Evolutionary conservation across 2,797 vertebrate genomes (phyloP), one percentile per base, ranked within the genome.

Genomic region (Loris lydekkerianus): DNA sequence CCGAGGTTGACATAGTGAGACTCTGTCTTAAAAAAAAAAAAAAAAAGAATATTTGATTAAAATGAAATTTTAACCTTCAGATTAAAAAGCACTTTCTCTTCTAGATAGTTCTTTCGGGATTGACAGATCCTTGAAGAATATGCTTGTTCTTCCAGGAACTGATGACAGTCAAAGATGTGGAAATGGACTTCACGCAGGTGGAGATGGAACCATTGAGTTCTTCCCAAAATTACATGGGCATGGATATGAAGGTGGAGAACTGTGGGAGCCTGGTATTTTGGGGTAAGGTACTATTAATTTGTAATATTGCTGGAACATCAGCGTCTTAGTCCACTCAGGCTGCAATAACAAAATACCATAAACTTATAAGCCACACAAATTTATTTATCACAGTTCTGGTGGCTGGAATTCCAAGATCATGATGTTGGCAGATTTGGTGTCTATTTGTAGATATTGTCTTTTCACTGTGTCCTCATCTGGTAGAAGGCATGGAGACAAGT

Each of bases 91-190:
- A 49, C n/a, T 85, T 84, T 31, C 15, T 65, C 15, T 89, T 94
- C 25, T 29, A 85, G 11, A 72, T 58, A 65, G 43, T 83, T 87
- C 34, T 53, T 23, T 49, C 34, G 27, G 27, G 53, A 72, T 92
- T 56, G 43, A 34, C 34, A 94, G 49, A 9, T 53, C 58, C 65
- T 84, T 0, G 34, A 88, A 53, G 7, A 92, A 83, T 89, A 18
- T 94, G 53, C 40, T 89, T 89, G 9, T 86, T 92, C 17, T 94
- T 86, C 34, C 31, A 93, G 90, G 93, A 96, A 63, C 10, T 90
- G 82, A 78, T 89, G 69, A 96, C 95, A 46, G 90, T 96, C 60
- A 90, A 93, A 49, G 86, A 86, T 82, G 86, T 95, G 37, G 93
- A 96, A 82, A 86, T 93, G 37, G 86, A 93, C 76, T 93, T 95